Conservation (phyloP, 2,888 invertebrate genomes). For the Cheilosia variabilis region DNA sequence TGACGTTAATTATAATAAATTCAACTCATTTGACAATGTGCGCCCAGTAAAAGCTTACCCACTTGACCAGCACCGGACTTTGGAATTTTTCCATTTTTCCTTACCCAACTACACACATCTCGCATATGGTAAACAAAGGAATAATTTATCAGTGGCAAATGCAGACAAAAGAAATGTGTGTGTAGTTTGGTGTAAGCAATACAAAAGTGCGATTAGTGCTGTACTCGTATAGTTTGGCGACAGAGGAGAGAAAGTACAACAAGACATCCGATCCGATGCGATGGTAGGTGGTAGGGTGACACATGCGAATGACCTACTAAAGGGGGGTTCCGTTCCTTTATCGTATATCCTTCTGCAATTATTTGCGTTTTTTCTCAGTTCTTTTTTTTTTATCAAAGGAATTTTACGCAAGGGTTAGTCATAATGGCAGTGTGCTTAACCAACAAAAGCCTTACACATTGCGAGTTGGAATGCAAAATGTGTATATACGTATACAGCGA, state of each 20-base stretch:
- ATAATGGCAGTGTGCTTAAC: conserved; percentile 48
- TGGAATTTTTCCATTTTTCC: conserved; percentile 49
- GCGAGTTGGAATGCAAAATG: conserved; percentile 55
- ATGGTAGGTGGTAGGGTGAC: conserved; percentile 31
- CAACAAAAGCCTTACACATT: conserved; percentile 42
- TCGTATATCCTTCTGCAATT: conserved; percentile 27
- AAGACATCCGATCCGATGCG: not conserved
- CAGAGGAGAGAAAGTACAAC: conserved; percentile 19
- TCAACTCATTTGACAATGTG: conserved; percentile 60
- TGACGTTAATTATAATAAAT: conserved; percentile 73
- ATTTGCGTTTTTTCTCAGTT: conserved; percentile 29
- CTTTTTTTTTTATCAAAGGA: conserved; percentile 30
- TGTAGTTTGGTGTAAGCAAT: conserved; percentile 36
- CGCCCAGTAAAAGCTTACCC: conserved; percentile 55
- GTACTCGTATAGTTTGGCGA: not conserved
- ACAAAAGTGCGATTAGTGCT: conserved; percentile 67
- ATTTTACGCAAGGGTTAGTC: conserved; percentile 65
- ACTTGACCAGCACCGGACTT: conserved; percentile 49
- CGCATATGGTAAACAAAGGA: conserved; percentile 60
- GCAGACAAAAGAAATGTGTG: conserved; percentile 57
- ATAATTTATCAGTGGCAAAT: conserved; percentile 73
- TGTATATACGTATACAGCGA: conserved; percentile 10
- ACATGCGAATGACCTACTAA: conserved; percentile 74
- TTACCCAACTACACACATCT: conserved; percentile 18
- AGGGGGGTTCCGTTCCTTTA: conserved; percentile 40